A percentile compares a stretch with the other conserved stretches of the same genome.
phyloP scores from a whole-genome alignment of 2,797 vertebrate genomes.

The Nyctibius grandis region DNA sequence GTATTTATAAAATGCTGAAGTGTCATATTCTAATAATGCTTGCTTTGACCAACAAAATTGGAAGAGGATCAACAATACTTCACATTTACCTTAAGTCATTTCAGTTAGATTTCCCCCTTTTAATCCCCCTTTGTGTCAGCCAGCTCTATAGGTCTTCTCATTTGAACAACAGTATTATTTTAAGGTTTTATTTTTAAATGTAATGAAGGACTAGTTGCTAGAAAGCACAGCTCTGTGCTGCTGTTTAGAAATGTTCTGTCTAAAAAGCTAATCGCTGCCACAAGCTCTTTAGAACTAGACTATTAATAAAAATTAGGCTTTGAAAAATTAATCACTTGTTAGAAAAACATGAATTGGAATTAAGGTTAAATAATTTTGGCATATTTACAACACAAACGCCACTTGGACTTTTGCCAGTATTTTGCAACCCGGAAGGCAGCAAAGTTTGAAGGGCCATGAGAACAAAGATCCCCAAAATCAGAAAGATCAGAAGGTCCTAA shows the following conservation, averaged over 20 bases:
- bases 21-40: not conserved
- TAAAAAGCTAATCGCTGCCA: not conserved
- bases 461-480: not conserved
- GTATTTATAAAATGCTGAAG: not conserved
- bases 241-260: not conserved
- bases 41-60: slow-evolving; percentile 10
- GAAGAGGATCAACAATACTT: not conserved
- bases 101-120: not conserved
- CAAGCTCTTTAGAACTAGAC: not conserved
- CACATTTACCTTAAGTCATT: not conserved
- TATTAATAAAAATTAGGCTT: not conserved
- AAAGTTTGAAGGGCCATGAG: not conserved
- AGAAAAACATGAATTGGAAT: not conserved
- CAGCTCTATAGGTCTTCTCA: not conserved
- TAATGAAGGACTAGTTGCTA: not conserved
- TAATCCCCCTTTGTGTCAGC: not conserved
- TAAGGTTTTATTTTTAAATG: not conserved
- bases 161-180: not conserved
- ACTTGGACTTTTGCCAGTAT: not conserved
- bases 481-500: not conserved
- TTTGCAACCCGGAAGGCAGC: not conserved
- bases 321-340: not conserved
- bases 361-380: not conserved
- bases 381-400: not conserved
- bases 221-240: not conserved